These are phyloP conservation scores for Heliothis peltigera DNA, from an alignment of 2,888 invertebrate genomes.

Conservation along the genomic window DNA sequence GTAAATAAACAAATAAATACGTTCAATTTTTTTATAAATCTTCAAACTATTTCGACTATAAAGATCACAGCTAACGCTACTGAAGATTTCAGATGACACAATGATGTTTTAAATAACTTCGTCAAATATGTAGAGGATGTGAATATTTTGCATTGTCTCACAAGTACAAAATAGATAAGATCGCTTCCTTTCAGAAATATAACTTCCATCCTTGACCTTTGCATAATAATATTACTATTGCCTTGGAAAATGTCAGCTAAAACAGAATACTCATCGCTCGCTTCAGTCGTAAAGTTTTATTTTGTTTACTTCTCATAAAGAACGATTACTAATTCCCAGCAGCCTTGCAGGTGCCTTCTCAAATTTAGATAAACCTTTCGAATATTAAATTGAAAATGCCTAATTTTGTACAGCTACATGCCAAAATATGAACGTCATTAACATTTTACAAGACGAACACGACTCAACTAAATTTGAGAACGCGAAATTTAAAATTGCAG, in stretches of 20 bases:
- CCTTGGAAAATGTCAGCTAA: conserved; percentile 46
- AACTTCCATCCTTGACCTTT: conserved; percentile 43
- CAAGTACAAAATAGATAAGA: conserved; percentile 11
- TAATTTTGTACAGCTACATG: conserved; percentile 23
- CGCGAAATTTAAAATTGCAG: conserved; percentile 10
- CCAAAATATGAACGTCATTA: conserved; percentile 33
- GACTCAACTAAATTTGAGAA: conserved; percentile 5
- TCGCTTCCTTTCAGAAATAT: conserved; percentile 18
- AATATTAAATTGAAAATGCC: conserved; percentile 26
- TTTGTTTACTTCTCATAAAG: conserved; percentile 3
- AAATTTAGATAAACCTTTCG: conserved; percentile 13
- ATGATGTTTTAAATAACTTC: too few relatives aligned
- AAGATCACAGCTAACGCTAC: too few relatives aligned
- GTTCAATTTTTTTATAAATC: too few relatives aligned
- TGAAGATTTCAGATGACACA: too few relatives aligned
- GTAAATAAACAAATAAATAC: too few relatives aligned
- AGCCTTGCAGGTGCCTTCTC: neutral
- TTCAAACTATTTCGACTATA: too few relatives aligned
- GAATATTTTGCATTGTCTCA: conserved; percentile 14
- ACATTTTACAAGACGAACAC: conserved; percentile 19
- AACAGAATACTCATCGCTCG: conserved; percentile 16
- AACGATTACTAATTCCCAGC: conserved; percentile 11
- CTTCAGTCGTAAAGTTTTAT: conserved; percentile 32
- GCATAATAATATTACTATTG: conserved; percentile 27
- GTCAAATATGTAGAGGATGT: neutral